phyloP scores from a whole-genome alignment of 1,140 invertebrate species.

The Euborellia annulipes region DNA sequence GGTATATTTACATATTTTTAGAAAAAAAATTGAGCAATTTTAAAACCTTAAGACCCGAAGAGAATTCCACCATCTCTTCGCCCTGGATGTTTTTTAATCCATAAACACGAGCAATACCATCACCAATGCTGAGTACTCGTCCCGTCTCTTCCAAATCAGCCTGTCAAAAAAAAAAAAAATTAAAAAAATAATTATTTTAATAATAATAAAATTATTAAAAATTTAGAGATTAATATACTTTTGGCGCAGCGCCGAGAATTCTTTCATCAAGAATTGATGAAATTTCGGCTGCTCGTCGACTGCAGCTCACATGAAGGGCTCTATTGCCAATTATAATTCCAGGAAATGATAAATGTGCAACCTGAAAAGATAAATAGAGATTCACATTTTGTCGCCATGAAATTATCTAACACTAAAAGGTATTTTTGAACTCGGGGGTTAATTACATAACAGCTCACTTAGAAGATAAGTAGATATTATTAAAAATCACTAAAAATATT shows the following conservation, averaged over 20 bases:
- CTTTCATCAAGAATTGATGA: constrained; percentile 93
- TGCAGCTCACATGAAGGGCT: constrained; percentile 60
- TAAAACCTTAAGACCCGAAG: constrained; percentile 88
- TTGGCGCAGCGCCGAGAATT: constrained; percentile 79
- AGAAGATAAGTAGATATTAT: not conserved
- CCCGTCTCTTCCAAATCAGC: constrained; percentile 97
- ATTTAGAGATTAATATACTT: constrained; percentile 35
- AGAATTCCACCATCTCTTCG: constrained; percentile 99
- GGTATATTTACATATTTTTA: not conserved
- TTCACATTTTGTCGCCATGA: no score
- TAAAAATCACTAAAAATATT: not conserved
- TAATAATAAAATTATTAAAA: constrained; percentile 10
- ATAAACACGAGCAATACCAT: constrained; percentile 99
- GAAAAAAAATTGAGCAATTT: no score
- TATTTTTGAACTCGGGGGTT: not conserved
- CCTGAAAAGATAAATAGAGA: no score
- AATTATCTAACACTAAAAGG: not conserved
- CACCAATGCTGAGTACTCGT: constrained; percentile 97
- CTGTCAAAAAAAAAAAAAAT: constrained; percentile 29
- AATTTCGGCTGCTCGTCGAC: constrained; percentile 70
- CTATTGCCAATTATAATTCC: constrained; percentile 47
- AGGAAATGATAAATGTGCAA: constrained; percentile 47
- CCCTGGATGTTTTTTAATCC: constrained; percentile 99
- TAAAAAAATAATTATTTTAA: no score
- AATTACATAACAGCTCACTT: not conserved